A percentile compares a stretch with the other conserved stretches of the same genome.
Conservation (phyloP, 2,888 invertebrate genomes). For the Agriopis leucophaearia region DNA sequence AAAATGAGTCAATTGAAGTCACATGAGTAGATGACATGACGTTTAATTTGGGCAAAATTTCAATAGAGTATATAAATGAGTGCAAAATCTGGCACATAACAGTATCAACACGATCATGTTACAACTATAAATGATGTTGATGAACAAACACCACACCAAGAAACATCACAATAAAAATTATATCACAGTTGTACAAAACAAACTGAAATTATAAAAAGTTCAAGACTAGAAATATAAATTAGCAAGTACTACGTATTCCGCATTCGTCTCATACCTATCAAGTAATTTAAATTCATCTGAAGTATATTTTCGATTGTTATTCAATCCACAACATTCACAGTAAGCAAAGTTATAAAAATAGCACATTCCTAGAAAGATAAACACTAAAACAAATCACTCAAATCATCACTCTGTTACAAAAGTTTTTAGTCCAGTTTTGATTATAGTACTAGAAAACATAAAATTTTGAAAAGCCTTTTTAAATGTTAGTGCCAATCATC, state of each 20-base stretch:
- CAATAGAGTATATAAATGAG: neutral
- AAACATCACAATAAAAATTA: neutral
- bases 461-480: constrained; percentile 56
- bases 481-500: constrained; percentile 73
- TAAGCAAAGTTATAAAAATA: constrained; percentile 35
- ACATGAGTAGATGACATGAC: neutral
- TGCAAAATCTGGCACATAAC: neutral
- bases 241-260: constrained; percentile 21
- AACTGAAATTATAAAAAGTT: constrained; percentile 2
- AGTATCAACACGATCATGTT: neutral
- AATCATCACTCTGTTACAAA: constrained; percentile 4
- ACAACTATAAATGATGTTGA: neutral
- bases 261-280: neutral
- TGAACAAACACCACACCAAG: neutral
- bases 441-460: constrained; percentile 4
- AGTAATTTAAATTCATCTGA: constrained; percentile 16
- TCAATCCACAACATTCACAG: constrained; percentile 35
- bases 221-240: neutral
- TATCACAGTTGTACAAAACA: neutral
- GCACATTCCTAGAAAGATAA: constrained; percentile 21
- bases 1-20: neutral
- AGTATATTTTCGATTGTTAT: constrained; percentile 31
- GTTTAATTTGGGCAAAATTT: neutral
- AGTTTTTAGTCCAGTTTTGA: constrained; percentile 11
- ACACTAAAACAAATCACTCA: constrained; percentile 20